Evolutionary conservation across 2,888 invertebrate species (phyloP).

Genomic region (Eucera pruinosa): DNA sequence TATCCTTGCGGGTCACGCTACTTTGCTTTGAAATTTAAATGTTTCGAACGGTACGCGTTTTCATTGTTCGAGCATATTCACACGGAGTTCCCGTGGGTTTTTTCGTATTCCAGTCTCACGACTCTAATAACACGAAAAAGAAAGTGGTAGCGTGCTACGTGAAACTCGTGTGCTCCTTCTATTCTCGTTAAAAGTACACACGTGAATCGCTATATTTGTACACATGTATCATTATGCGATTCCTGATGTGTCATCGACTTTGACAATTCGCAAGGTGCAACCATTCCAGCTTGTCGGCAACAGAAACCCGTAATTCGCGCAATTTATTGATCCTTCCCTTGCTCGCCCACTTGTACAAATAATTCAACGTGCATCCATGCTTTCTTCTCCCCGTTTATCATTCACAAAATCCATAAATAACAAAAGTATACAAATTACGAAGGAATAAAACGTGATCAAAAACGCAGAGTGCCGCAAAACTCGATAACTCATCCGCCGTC

Average conservation of each 20-base stretch:
- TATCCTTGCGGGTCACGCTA: background rate
- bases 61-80: slow-evolving; percentile 1
- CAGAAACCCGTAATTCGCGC: background rate
- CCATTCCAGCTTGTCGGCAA: background rate
- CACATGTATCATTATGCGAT: slow-evolving; percentile 15
- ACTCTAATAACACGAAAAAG: slow-evolving; percentile 12
- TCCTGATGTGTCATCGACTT: slow-evolving; percentile 25
- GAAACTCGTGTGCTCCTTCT: slow-evolving; percentile 2
- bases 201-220: background rate
- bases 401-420: background rate
- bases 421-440: too few relatives aligned
- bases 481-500: background rate
- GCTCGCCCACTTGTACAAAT: background rate
- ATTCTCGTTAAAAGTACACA: slow-evolving; percentile 19
- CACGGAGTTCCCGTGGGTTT: background rate
- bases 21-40: background rate
- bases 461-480: too few relatives aligned
- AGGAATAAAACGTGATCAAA: too few relatives aligned
- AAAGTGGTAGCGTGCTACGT: slow-evolving; percentile 19
- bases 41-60: background rate
- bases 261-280: slow-evolving; percentile 19
- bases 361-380: background rate
- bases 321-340: background rate
- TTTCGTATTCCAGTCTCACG: slow-evolving; percentile 4
- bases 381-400: background rate